A percentile compares a stretch with the other conserved stretches of the same genome.
phyloP scores from a whole-genome alignment of 2,797 vertebrate species.

The Rallus crepitans region DNA sequence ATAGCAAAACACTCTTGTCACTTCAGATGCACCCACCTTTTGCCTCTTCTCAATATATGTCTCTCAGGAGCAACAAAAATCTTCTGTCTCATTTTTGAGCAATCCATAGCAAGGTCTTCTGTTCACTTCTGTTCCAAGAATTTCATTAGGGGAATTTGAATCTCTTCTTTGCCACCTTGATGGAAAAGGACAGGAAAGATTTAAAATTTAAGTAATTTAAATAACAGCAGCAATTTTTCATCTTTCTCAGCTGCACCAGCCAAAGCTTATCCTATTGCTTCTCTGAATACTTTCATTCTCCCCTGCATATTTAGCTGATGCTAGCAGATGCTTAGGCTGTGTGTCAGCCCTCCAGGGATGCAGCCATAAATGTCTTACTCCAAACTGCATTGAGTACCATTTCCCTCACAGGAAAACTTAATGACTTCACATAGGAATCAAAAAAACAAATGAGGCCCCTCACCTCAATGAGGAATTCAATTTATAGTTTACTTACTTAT shows the following conservation, averaged over 20 bases:
- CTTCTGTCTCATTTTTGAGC: background rate
- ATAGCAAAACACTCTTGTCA: background rate
- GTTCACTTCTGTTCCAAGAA: background rate
- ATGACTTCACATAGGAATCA: background rate
- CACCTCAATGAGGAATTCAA: background rate
- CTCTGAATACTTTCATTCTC: background rate
- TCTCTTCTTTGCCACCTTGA: background rate
- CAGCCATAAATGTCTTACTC: conserved; percentile 6
- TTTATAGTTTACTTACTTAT: background rate
- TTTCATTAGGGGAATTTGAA: background rate
- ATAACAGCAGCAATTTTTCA: background rate
- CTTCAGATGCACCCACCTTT: background rate
- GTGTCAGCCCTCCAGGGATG: background rate
- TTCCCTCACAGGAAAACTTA: conserved; percentile 4
- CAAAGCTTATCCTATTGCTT: background rate
- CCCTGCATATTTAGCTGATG: background rate
- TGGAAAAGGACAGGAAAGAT: background rate
- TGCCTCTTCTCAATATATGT: background rate
- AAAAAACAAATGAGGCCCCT: conserved; percentile 1
- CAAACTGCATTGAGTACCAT: background rate
- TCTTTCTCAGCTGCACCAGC: background rate
- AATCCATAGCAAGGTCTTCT: background rate
- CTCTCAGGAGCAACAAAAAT: background rate
- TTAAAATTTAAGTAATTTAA: background rate
- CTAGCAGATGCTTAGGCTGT: background rate